These are phyloP conservation scores for Argyrosomus japonicus DNA, from an alignment of 2,113 vertebrate genomes.

Conservation along the genomic window DNA sequence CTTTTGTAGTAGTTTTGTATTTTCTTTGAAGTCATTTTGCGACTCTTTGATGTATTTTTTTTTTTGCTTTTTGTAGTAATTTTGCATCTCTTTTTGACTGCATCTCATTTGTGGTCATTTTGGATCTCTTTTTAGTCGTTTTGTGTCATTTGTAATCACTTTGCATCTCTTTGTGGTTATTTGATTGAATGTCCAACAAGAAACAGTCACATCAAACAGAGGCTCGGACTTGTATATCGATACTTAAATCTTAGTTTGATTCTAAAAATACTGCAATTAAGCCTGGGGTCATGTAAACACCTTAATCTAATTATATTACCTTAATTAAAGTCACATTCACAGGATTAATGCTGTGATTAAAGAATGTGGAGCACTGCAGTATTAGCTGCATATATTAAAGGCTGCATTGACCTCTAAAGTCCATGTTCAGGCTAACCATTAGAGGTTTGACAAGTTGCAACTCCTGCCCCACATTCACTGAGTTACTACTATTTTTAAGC, in stretches of 20 bases:
- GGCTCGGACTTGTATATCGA: neutral
- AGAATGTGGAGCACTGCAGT: slow-evolving; percentile 55
- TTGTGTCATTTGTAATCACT: neutral
- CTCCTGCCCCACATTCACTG: slow-evolving; percentile 66
- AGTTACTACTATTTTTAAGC: slow-evolving; percentile 65
- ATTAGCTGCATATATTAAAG: slow-evolving; percentile 57
- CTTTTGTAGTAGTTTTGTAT: neutral
- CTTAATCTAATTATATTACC: slow-evolving; percentile 63
- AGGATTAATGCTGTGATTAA: slow-evolving; percentile 70
- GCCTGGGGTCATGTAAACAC: slow-evolving; percentile 51
- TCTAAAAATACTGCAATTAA: slow-evolving; percentile 34
- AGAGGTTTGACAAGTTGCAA: slow-evolving; percentile 38
- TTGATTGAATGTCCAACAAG: neutral
- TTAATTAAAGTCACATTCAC: slow-evolving; percentile 68
- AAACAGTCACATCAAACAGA: neutral
- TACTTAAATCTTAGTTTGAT: slow-evolving; percentile 16
- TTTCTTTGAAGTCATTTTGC: neutral
- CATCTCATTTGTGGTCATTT: neutral
- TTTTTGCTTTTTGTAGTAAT: neutral
- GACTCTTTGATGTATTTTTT: neutral
- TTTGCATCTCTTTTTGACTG: neutral
- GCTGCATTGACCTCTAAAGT: slow-evolving; percentile 57
- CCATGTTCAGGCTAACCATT: slow-evolving; percentile 24
- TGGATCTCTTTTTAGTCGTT: neutral
- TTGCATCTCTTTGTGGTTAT: rapidly evolving